These are phyloP conservation scores for Thaumatotibia leucotreta DNA, from an alignment of 1,140 invertebrate species.

Conservation along the genomic window DNA sequence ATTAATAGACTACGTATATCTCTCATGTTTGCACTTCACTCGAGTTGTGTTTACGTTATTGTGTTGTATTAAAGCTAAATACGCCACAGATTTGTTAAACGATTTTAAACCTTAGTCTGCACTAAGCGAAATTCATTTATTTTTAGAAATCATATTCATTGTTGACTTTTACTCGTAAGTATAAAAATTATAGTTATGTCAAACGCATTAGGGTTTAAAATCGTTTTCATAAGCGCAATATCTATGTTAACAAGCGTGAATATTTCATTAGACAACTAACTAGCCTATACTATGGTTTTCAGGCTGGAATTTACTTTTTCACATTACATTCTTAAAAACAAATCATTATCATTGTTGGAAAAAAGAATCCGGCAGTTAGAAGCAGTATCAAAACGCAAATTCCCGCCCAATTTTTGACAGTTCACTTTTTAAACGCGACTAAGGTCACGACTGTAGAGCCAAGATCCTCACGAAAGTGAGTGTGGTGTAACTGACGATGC, in stretches of 20 bases:
- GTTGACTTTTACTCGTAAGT: no score
- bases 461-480: constrained; percentile 53
- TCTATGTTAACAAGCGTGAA: neutral
- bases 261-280: neutral
- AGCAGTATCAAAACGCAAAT: constrained; percentile 3
- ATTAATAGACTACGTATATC: neutral
- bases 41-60: neutral
- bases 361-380: neutral
- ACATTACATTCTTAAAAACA: neutral
- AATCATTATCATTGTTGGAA: neutral
- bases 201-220: neutral
- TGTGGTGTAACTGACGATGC: constrained; percentile 47
- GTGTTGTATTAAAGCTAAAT: constrained; percentile 4
- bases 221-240: neutral
- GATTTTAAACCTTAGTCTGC: neutral
- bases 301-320: neutral
- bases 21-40: neutral
- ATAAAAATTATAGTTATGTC: no score
- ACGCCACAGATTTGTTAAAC: neutral
- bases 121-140: no score
- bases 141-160: no score
- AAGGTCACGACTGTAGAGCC: constrained; percentile 46
- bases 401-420: constrained; percentile 4
- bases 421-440: neutral
- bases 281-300: neutral